Evolutionary conservation across 2,113 vertebrate genomes (phyloP).

Genomic region (Pristiophorus japonicus): DNA sequence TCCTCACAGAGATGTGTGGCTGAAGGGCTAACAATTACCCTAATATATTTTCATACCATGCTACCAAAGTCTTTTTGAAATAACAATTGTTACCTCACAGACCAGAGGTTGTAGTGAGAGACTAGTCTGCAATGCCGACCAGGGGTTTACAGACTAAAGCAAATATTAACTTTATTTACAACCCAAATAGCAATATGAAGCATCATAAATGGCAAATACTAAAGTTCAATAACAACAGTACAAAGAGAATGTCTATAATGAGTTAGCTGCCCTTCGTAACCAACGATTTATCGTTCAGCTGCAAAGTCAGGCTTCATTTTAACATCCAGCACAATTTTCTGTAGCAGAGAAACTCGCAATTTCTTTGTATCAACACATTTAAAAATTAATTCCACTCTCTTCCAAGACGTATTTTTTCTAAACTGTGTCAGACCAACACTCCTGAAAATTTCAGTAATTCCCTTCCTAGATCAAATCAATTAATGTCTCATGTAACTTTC

Average conservation of each 20-base stretch:
- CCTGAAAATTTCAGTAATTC: neutral
- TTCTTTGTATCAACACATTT: neutral
- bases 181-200: neutral
- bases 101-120: neutral
- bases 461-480: neutral
- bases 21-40: conserved; percentile 3
- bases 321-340: neutral
- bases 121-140: neutral
- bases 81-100: neutral
- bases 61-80: neutral
- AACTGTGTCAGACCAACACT: neutral
- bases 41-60: neutral
- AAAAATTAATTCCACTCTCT: neutral
- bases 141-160: neutral
- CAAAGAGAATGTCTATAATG: neutral
- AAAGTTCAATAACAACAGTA: neutral
- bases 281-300: neutral
- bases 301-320: neutral
- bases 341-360: neutral
- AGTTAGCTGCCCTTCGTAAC: neutral
- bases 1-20: neutral
- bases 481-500: neutral
- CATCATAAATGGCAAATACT: conserved; percentile 6
- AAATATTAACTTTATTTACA: neutral
- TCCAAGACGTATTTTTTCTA: neutral